These are phyloP conservation scores for Ornithoptera alexandrae DNA, from an alignment of 2,888 invertebrate species.

Conservation along the genomic window DNA sequence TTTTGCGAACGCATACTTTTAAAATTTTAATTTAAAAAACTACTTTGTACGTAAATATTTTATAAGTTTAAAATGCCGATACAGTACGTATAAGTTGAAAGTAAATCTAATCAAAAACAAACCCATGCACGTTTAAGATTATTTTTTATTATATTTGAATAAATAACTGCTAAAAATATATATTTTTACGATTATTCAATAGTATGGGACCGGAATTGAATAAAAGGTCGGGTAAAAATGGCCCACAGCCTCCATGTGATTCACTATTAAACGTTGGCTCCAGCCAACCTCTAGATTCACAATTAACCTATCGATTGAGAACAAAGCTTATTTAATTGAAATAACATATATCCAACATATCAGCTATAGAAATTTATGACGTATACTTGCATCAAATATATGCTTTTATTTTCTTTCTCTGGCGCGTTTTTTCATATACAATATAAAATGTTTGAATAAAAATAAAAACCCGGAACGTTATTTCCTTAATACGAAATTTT, in stretches of 20 bases:
- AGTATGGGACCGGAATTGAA: conserved; percentile 28
- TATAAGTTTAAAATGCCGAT: no score
- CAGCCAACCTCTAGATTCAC: neutral
- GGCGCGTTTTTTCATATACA: no score
- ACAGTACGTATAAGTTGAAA: no score
- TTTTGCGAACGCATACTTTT: no score
- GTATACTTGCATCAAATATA: neutral
- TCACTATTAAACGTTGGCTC: conserved; percentile 18
- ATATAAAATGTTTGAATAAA: conserved; percentile 14
- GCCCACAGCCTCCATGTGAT: conserved; percentile 3
- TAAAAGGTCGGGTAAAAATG: conserved; percentile 14
- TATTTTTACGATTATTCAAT: neutral
- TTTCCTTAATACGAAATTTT: conserved; percentile 16
- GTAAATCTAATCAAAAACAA: no score
- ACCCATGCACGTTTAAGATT: no score
- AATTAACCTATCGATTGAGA: conserved; percentile 22
- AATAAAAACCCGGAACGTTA: conserved; percentile 5
- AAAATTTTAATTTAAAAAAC: no score
- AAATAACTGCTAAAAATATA: no score
- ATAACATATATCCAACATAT: conserved; percentile 8
- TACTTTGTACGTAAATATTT: no score
- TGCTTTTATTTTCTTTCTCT: neutral
- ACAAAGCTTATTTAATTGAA: conserved; percentile 22
- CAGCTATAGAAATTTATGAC: neutral
- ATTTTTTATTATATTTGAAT: no score